Conservation (phyloP, 2,888 invertebrate genomes). For the Caenorhabditis doughertyi region DNA sequence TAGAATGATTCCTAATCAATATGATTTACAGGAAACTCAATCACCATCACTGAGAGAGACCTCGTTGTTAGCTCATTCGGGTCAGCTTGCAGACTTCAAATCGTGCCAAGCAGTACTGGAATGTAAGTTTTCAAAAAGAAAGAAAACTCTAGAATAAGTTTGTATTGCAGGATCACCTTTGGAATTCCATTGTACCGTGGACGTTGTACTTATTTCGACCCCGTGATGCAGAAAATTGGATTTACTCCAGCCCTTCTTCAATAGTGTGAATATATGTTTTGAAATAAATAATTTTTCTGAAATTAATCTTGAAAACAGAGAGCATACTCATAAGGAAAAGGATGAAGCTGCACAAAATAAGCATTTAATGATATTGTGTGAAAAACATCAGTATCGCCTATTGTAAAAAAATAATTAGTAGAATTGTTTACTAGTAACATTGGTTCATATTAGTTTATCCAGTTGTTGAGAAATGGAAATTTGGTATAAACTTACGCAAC, state of each 20-base stretch:
- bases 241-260: conserved; percentile 51
- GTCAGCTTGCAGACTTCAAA: conserved; percentile 42
- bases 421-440: no score
- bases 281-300: conserved; percentile 15
- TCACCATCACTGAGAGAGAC: conserved; percentile 50
- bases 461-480: no score
- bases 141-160: background rate
- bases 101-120: conserved; percentile 33
- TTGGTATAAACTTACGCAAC: no score
- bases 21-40: conserved; percentile 26
- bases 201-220: conserved; percentile 63
- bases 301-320: background rate
- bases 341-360: no score
- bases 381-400: no score
- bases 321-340: no score
- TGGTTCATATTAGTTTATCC: no score
- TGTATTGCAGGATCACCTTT: conserved; percentile 33
- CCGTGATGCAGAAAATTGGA: conserved; percentile 34
- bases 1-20: no score
- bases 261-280: conserved; percentile 41
- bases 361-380: no score
- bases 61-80: conserved; percentile 37
- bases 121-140: background rate
- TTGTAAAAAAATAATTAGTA: no score
- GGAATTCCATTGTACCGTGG: conserved; percentile 63